These are phyloP conservation scores for Mareca penelope DNA, from an alignment of 2,797 vertebrate species.

Conservation along the genomic window DNA sequence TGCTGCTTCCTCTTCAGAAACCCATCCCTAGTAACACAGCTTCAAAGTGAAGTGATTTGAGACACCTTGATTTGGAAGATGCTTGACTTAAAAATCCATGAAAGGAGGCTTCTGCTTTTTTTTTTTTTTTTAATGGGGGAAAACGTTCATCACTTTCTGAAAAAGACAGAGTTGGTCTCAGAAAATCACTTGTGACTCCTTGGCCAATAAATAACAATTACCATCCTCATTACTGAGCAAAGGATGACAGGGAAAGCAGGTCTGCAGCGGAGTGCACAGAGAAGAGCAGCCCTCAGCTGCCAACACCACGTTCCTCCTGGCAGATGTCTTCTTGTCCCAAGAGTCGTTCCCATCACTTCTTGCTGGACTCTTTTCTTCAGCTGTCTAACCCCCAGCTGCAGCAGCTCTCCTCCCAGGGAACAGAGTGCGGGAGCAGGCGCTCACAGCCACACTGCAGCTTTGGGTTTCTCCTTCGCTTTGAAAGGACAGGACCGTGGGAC, in stretches of 20 bases:
- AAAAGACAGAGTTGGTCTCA: neutral
- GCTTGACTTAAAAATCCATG: neutral
- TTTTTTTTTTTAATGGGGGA: neutral
- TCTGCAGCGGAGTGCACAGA: neutral
- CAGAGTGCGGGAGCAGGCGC: neutral
- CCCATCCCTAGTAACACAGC: neutral
- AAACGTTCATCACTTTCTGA: neutral
- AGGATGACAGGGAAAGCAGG: neutral
- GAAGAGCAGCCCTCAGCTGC: neutral
- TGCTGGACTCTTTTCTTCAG: neutral
- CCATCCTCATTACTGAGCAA: neutral
- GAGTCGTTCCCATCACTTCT: neutral
- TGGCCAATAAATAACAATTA: conserved; percentile 6
- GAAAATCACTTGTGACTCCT: conserved; percentile 2
- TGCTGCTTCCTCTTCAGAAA: neutral
- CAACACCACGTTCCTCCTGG: neutral
- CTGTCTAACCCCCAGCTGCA: conserved; percentile 16
- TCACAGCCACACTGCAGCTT: neutral
- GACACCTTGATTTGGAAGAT: neutral
- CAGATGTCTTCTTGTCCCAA: neutral
- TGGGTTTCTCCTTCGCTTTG: conserved; percentile 19
- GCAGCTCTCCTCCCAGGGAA: neutral
- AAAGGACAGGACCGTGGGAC: neutral
- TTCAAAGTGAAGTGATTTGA: neutral
- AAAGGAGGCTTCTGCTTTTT: neutral